Evolutionary conservation across 2,888 invertebrate genomes (phyloP), one percentile per base, ranked within the genome.

Genomic region (Ferdinandea cuprea): DNA sequence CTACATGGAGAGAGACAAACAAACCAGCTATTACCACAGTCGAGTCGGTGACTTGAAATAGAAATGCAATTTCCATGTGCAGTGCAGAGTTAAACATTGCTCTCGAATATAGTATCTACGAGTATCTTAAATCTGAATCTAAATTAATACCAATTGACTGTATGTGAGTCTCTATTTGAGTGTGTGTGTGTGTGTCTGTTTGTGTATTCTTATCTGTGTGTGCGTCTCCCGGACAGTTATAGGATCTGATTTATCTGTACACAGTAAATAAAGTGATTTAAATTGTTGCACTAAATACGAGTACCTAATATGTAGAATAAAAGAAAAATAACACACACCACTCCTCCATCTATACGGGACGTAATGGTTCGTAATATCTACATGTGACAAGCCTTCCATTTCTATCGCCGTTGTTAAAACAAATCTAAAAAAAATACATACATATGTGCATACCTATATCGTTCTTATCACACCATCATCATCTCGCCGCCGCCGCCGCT

Each of bases 141-240:
- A 71, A 76, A 81, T 81, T 71, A 76, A 56, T 50, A 46, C 65
- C 80, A 81, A 81, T 81, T 81, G 80, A 81, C 46, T 54, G 46
- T 32, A n/a, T 79, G 11, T 54, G 13, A 54, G 42, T 25, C 17
- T n/a, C n/a, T n/a, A n/a, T n/a, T n/a, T n/a, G n/a, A n/a, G n/a
- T n/a, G n/a, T n/a, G n/a, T n/a, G n/a, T n/a, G n/a, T n/a, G n/a
- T n/a, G n/a, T n/a, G n/a, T n/a, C n/a, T n/a, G n/a, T n/a, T n/a
- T n/a, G n/a, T n/a, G n/a, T n/a, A n/a, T n/a, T n/a, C n/a, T n/a
- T n/a, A n/a, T n/a, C n/a, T n/a, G n/a, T 54, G n/a, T 54, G 28
- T 74, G 50, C 32, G 68, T 35, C 11, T 35, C 9, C 9, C 54
- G 61, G 48, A 40, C 54, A 48, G 56, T 72, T 65, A 58, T 61